A percentile compares a stretch with the other conserved stretches of the same genome.
These are phyloP conservation scores for Ormia ochracea DNA, from an alignment of 2,888 invertebrate species.

Conservation along the genomic window DNA sequence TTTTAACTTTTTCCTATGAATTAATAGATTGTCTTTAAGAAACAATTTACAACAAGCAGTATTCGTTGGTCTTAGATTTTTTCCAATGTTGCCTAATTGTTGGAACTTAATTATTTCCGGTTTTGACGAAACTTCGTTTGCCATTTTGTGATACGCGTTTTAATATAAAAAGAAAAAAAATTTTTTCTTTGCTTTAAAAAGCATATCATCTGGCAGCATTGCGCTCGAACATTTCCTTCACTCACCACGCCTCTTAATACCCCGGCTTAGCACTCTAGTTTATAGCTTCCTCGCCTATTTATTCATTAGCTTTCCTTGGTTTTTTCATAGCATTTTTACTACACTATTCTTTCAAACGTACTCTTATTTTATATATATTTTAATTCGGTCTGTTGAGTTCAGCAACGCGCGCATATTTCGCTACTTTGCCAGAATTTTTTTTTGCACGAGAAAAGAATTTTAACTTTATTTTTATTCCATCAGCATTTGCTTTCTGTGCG, in stretches of 20 bases:
- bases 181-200: no score
- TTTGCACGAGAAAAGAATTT: conserved; percentile 63
- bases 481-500: conserved; percentile 26
- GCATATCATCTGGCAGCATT: no score
- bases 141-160: neutral
- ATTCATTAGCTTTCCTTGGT: neutral
- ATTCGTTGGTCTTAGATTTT: no score
- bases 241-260: no score
- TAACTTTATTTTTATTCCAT: conserved; percentile 28
- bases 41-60: conserved; percentile 1
- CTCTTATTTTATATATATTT: conserved; percentile 25
- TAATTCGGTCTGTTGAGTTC: conserved; percentile 56
- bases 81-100: conserved; percentile 35
- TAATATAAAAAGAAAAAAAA: no score
- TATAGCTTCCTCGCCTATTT: no score
- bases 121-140: neutral
- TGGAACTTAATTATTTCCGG: neutral
- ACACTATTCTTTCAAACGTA: conserved; percentile 7
- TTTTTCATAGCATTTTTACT: conserved; percentile 14
- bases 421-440: conserved; percentile 62
- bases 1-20: conserved; percentile 44
- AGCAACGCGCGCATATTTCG: conserved; percentile 61
- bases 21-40: conserved; percentile 34
- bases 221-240: no score
- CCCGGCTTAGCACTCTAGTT: no score